Evolutionary conservation across 2,888 invertebrate species (phyloP).

Genomic region (Pherbina coryleti): DNA sequence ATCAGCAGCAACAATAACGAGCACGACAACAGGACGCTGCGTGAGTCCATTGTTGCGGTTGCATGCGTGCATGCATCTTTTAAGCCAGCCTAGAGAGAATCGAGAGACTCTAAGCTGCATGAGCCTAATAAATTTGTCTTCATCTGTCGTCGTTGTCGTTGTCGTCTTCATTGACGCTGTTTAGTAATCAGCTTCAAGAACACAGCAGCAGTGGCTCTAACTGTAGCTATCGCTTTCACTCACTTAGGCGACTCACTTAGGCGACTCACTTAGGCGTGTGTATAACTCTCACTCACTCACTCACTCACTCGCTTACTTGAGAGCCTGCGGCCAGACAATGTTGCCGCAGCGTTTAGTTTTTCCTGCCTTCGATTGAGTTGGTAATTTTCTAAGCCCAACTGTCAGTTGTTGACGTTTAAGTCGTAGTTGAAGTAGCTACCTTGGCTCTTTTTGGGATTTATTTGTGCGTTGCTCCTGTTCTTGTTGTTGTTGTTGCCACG

Average conservation of each 20-base stretch:
- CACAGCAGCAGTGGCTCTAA: neutral
- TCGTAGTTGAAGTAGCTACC: neutral
- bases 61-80: slow-evolving; percentile 7
- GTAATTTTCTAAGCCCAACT: neutral
- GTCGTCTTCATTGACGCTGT: neutral
- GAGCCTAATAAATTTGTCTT: slow-evolving; percentile 48
- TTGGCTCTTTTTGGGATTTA: neutral
- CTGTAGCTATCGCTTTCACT: neutral
- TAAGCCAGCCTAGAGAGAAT: neutral
- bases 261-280: no score
- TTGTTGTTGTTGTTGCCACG: neutral
- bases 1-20: neutral
- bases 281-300: neutral
- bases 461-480: neutral
- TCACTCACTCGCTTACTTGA: neutral
- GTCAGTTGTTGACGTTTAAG: slow-evolving; percentile 21
- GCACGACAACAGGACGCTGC: neutral
- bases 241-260: neutral
- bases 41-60: slow-evolving; percentile 32
- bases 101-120: neutral
- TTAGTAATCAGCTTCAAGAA: no score
- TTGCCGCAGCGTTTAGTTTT: slow-evolving; percentile 1
- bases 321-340: neutral
- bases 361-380: neutral
- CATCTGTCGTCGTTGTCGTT: slow-evolving; percentile 47